A percentile compares a stretch with the other conserved stretches of the same genome.
Evolutionary conservation across 1,140 invertebrate species (phyloP).

Genomic region (Saxidomus purpurata): DNA sequence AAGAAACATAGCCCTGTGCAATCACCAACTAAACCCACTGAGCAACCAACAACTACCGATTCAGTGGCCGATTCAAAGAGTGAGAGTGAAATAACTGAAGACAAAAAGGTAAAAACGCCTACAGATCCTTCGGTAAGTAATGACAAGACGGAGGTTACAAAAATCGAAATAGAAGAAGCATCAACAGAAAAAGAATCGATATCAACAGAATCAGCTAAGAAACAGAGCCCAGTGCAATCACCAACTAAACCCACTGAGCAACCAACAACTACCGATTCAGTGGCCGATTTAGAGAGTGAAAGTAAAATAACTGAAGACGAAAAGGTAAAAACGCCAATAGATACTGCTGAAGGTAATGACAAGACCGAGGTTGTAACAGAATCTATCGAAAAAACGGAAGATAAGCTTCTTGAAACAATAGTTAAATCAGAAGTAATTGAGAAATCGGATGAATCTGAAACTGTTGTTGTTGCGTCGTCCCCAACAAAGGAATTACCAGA

Average conservation of each 20-base stretch:
- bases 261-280: neutral
- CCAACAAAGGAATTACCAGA: conserved; percentile 44
- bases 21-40: neutral
- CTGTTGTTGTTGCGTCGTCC: conserved; percentile 18
- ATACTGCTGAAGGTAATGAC: neutral
- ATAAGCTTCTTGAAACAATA: conserved; percentile 42
- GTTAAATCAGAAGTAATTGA: conserved; percentile 15
- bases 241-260: neutral
- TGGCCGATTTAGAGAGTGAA: neutral
- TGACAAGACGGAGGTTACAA: neutral
- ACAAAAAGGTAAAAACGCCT: neutral
- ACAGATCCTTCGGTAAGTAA: neutral
- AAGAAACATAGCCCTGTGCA: neutral
- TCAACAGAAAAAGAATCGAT: neutral
- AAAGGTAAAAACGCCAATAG: neutral
- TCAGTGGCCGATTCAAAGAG: neutral
- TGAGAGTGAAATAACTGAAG: neutral
- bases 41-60: neutral
- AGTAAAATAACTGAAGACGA: neutral
- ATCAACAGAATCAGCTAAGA: neutral
- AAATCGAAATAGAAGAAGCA: neutral
- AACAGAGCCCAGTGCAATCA: neutral
- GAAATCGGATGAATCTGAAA: neutral
- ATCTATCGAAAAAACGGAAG: conserved; percentile 35
- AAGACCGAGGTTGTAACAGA: neutral